Conservation (phyloP, 2,888 invertebrate genomes). For the Ernsta delagoae region DNA sequence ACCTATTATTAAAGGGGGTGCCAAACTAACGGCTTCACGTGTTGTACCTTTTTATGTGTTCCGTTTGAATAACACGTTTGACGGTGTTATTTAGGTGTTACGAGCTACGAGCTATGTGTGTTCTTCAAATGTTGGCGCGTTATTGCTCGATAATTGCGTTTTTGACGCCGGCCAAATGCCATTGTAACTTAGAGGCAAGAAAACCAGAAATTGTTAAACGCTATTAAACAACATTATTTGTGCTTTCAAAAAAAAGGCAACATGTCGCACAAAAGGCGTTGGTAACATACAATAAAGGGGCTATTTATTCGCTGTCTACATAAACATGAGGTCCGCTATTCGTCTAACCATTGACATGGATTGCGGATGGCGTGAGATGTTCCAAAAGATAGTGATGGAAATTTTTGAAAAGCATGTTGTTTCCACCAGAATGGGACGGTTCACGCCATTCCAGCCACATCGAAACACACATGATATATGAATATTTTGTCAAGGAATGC, state of each 20-base stretch:
- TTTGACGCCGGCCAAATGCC: conserved; percentile 27
- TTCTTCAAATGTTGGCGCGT: conserved; percentile 46
- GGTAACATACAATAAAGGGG: conserved; percentile 24
- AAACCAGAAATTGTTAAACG: background rate
- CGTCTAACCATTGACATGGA: conserved; percentile 42
- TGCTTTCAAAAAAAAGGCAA: background rate
- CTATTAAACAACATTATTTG: background rate
- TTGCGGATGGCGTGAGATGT: conserved; percentile 45
- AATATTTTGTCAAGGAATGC: conserved; percentile 12
- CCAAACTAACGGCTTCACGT: conserved; percentile 78
- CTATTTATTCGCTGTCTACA: conserved; percentile 6
- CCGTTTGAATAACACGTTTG: conserved; percentile 66
- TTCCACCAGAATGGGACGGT: conserved; percentile 46
- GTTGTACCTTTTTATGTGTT: conserved; percentile 79
- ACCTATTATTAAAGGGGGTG: conserved; percentile 82
- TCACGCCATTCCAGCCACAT: conserved; percentile 47
- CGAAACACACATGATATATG: conserved; percentile 33
- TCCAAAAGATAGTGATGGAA: conserved; percentile 46
- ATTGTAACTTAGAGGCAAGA: too few relatives aligned
- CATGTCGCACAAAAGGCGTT: conserved; percentile 15
- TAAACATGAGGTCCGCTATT: conserved; percentile 25
- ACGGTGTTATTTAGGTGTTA: conserved; percentile 74
- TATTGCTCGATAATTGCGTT: conserved; percentile 36
- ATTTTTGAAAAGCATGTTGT: conserved; percentile 47
- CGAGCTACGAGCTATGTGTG: conserved; percentile 59